Conservation (phyloP, 2,113 vertebrate species). For the Cinclus mexicanus region DNA sequence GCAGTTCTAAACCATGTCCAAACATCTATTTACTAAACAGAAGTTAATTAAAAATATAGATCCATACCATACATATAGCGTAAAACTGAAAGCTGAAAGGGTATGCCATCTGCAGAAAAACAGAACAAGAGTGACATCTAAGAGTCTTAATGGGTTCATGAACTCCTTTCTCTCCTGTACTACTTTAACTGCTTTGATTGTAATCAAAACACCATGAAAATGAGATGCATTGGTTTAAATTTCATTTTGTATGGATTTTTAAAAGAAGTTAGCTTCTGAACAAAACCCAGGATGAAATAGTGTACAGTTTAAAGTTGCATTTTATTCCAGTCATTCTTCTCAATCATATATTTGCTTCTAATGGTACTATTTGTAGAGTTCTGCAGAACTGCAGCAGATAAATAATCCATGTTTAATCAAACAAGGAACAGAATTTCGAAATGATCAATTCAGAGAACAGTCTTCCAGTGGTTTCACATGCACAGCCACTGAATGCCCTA, state of each 20-base stretch:
- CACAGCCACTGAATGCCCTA: background rate
- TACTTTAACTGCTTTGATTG: background rate
- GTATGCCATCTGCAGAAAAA: background rate
- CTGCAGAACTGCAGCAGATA: background rate
- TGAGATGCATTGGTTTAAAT: background rate
- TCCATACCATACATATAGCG: background rate
- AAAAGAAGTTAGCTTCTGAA: background rate
- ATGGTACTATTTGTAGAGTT: background rate
- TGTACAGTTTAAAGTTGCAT: background rate
- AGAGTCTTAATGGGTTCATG: background rate
- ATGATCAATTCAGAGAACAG: background rate
- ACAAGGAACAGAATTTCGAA: rapidly evolving
- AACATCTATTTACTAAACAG: constrained; percentile 67
- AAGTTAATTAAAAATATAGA: constrained; percentile 75
- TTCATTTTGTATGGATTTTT: background rate
- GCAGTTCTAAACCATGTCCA: constrained; percentile 51
- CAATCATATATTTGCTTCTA: background rate
- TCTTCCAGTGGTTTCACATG: background rate
- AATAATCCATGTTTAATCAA: background rate
- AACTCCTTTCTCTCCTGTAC: background rate
- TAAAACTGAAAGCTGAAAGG: background rate
- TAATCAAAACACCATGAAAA: background rate
- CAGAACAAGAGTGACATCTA: background rate
- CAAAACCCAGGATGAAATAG: background rate
- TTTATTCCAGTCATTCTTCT: background rate